Evolutionary conservation across 2,797 vertebrate species (phyloP).

Genomic region (Pipistrellus pygmaeus): DNA sequence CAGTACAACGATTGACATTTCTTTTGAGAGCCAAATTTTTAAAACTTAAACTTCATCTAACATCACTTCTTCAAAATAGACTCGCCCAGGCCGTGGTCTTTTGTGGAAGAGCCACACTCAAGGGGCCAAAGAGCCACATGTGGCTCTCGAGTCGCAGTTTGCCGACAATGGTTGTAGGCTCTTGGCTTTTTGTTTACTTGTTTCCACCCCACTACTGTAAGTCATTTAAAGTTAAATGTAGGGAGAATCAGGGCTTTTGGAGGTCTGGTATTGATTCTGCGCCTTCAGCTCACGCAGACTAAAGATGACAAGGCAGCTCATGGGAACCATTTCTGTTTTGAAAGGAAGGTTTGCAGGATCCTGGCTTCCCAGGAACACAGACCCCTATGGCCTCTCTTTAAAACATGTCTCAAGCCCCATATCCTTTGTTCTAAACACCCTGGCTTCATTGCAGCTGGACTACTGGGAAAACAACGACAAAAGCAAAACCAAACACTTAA

Average conservation of each 20-base stretch:
- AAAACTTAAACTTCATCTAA: too few relatives aligned
- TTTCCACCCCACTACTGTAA: background rate
- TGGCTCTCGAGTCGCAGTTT: too few relatives aligned
- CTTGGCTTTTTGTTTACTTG: background rate
- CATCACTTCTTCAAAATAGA: too few relatives aligned
- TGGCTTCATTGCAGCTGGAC: background rate
- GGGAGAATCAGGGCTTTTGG: background rate
- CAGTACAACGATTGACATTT: too few relatives aligned
- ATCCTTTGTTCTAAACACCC: constrained; percentile 40
- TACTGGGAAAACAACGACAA: background rate
- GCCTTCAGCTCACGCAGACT: background rate
- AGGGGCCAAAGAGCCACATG: too few relatives aligned
- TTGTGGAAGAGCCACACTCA: too few relatives aligned
- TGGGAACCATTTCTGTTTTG: background rate
- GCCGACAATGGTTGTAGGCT: background rate
- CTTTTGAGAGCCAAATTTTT: too few relatives aligned
- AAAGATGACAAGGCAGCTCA: background rate
- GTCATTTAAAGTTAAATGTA: background rate
- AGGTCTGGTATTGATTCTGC: background rate
- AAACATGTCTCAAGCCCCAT: background rate
- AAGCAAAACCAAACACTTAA: background rate
- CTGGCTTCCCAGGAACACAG: background rate
- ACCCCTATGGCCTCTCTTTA: background rate
- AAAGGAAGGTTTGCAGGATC: background rate
- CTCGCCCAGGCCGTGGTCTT: too few relatives aligned